phyloP scores from a whole-genome alignment of 2,888 invertebrate genomes.

The Agonopterix subpropinquella region DNA sequence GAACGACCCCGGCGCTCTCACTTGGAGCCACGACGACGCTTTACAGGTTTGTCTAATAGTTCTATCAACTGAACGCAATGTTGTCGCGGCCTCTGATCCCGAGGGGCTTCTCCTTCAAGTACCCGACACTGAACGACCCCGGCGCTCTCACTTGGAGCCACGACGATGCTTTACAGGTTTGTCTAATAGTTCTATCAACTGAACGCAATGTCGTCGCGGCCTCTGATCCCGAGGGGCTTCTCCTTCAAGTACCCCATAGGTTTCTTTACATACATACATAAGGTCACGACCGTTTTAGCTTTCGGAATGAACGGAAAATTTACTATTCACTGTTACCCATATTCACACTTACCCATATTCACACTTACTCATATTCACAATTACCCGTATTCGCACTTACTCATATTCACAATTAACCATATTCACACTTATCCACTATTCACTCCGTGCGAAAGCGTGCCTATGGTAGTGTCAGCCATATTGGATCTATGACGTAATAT shows the following conservation, averaged over 20 bases:
- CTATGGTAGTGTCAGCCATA: no score
- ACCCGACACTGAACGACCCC: constrained; percentile 62
- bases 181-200: no score
- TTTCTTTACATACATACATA: neutral
- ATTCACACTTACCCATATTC: no score
- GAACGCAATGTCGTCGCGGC: constrained; percentile 67
- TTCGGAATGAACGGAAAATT: no score
- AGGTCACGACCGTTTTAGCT: no score
- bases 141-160: constrained; percentile 25
- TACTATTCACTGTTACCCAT: no score
- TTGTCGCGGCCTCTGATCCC: constrained; percentile 79
- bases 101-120: constrained; percentile 80
- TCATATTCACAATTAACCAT: no score
- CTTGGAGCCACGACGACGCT: constrained; percentile 47
- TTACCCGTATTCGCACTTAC: no score
- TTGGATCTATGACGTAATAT: no score
- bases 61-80: constrained; percentile 67
- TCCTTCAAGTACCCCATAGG: constrained; percentile 80
- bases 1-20: constrained; percentile 38
- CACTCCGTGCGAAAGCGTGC: no score
- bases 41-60: constrained; percentile 52
- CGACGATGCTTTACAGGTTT: constrained; percentile 62
- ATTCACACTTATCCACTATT: no score
- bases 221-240: constrained; percentile 81
- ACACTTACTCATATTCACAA: no score